A percentile compares a stretch with the other conserved stretches of the same genome.
Evolutionary conservation across 2,888 invertebrate genomes (phyloP).

Genomic region (Volucella inanis): DNA sequence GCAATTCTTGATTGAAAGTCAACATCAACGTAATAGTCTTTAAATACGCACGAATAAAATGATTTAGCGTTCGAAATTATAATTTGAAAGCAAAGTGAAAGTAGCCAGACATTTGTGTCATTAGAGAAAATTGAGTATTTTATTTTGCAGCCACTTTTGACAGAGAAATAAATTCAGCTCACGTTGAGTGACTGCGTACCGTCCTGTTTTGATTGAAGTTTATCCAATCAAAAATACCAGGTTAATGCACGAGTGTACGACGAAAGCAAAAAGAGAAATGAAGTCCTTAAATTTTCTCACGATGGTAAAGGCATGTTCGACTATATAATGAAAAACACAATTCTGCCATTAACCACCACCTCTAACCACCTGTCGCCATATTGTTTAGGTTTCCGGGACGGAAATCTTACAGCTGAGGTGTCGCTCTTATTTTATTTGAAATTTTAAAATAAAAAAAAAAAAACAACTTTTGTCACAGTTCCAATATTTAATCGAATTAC

Average conservation of each 20-base stretch:
- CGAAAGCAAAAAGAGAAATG: slow-evolving; percentile 3
- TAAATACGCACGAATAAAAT: slow-evolving; percentile 28
- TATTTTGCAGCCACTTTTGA: slow-evolving; percentile 1
- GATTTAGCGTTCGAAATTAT: slow-evolving; percentile 42
- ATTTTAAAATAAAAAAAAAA: neutral
- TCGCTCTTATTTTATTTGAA: neutral
- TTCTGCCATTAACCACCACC: neutral
- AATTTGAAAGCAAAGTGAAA: slow-evolving; percentile 13
- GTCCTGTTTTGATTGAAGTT: slow-evolving; percentile 63
- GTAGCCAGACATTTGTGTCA: slow-evolving; percentile 39
- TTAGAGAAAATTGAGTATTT: neutral
- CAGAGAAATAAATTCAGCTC: slow-evolving; percentile 42
- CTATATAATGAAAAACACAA: slow-evolving; percentile 2
- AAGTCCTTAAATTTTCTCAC: slow-evolving; percentile 10
- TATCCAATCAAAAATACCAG: slow-evolving; percentile 37
- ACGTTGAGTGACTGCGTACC: slow-evolving; percentile 64
- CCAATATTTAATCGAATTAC: neutral
- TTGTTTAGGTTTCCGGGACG: neutral
- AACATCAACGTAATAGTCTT: slow-evolving; percentile 61
- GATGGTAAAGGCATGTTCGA: slow-evolving; percentile 5
- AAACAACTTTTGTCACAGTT: slow-evolving; percentile 1
- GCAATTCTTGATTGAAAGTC: slow-evolving; percentile 51
- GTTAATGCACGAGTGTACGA: neutral
- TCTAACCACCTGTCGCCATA: neutral
- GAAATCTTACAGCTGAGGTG: slow-evolving; percentile 2